Evolutionary conservation across 2,888 invertebrate genomes (phyloP), one percentile per base, ranked within the genome.

Genomic region (Orthosia cruda): DNA sequence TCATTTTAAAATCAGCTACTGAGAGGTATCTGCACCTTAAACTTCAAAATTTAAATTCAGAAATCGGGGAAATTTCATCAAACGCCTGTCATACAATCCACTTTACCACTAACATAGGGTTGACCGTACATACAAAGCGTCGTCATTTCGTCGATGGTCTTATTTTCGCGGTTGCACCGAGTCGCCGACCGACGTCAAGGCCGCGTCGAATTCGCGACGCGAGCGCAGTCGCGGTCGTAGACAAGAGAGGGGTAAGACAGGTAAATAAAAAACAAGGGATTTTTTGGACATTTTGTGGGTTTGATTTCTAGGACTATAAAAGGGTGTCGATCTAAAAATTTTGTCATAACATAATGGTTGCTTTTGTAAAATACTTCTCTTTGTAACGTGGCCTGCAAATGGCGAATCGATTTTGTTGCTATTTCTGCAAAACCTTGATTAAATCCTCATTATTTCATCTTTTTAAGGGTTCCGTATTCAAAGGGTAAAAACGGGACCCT

Each of bases 151-250:
- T 89, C 87, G 90, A 90, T 80, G 83, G 40, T 83, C 76, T 73
- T 84, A 73, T 84, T 80, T 79, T 80, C 71, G 81, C 81, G 71
- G 67, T 79, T 71, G 72, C 72, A 7, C 57, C 40, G 91, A 92
- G 96, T 94, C 95, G 94, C 79, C 91, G 96, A 94, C 95, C 96
- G 93, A 52, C 84, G 89, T 86, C 94, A 96, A 96, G 96, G 96
- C 93, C 94, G 94, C 93, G 94, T 90, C 95, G 93, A 95, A 96
- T 95, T 95, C 89, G 91, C 88, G 49, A 57, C 86, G 86, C 57
- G 40, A 50, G 71, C 63, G 66, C 71, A 59, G 40, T 18, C 57
- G 26, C 52, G 58, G 15, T 23, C 49, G n/a, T 4, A 12, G 0
- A 0, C 15, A 12, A 18, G 32, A 62, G 3, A 12, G 58, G 74